Percentiles rank a stretch among this genome's conserved stretches.
Evolutionary conservation across 2,113 vertebrate genomes (phyloP).

Genomic region (Galemys pyrenaicus): DNA sequence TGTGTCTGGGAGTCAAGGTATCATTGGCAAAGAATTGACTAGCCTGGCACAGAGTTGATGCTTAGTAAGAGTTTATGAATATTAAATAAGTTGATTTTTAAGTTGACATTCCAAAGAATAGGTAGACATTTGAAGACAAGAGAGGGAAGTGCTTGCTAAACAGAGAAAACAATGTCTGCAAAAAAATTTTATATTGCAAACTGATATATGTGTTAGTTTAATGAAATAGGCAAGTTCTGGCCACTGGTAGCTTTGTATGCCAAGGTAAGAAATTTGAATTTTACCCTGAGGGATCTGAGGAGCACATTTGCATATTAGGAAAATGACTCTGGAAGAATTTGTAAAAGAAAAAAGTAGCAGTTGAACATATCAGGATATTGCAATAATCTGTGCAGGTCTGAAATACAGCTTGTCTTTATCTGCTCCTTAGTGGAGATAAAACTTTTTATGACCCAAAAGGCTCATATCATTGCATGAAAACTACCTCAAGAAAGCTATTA

Average conservation of each 20-base stretch:
- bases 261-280: neutral
- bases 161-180: neutral
- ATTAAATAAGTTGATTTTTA: conserved; percentile 15
- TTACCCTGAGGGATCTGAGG: neutral
- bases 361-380: neutral
- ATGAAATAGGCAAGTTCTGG: neutral
- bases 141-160: neutral
- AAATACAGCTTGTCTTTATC: neutral
- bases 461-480: neutral
- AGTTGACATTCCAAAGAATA: neutral
- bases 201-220: neutral
- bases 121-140: neutral
- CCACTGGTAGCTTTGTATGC: neutral
- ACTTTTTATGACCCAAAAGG: neutral
- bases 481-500: neutral
- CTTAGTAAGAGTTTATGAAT: conserved; percentile 13
- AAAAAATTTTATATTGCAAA: neutral
- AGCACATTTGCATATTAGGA: neutral
- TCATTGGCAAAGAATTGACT: neutral
- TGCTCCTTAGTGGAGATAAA: too few relatives aligned
- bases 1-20: neutral
- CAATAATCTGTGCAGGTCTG: neutral
- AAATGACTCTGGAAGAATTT: neutral
- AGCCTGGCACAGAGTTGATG: neutral
- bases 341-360: neutral